phyloP scores from a whole-genome alignment of 1,140 invertebrate genomes.

The Diuraphis noxia region DNA sequence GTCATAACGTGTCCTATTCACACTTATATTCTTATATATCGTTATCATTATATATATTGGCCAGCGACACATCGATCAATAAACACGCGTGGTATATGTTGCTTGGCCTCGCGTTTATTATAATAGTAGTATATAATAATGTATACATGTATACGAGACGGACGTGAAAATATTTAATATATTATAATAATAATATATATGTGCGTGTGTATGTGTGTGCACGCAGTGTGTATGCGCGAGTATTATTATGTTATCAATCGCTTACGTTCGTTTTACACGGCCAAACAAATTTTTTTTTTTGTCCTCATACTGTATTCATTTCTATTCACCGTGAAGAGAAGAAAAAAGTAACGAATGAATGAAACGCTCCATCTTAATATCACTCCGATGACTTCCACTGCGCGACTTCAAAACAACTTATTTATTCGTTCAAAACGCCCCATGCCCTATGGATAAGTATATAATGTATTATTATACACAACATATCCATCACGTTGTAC shows the following conservation, averaged over 20 bases:
- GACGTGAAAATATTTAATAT: neutral
- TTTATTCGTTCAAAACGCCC: neutral
- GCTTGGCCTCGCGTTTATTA: neutral
- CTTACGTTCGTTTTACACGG: neutral
- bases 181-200: neutral
- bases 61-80: conserved; percentile 9
- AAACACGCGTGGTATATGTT: neutral
- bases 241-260: neutral
- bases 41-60: conserved; percentile 2
- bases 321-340: neutral
- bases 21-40: neutral
- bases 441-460: neutral
- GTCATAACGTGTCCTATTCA: neutral
- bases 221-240: neutral
- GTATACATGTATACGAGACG: too few species aligned
- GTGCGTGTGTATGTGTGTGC: neutral
- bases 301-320: neutral
- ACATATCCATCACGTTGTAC: neutral
- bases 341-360: neutral
- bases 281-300: neutral
- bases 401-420: conserved; percentile 1
- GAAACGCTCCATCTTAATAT: conserved; percentile 20
- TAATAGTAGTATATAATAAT: neutral
- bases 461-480: neutral
- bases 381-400: neutral